Percentiles rank a stretch among this genome's conserved stretches.
phyloP scores from a whole-genome alignment of 2,888 invertebrate species.

The Leptogaster cylindrica region DNA sequence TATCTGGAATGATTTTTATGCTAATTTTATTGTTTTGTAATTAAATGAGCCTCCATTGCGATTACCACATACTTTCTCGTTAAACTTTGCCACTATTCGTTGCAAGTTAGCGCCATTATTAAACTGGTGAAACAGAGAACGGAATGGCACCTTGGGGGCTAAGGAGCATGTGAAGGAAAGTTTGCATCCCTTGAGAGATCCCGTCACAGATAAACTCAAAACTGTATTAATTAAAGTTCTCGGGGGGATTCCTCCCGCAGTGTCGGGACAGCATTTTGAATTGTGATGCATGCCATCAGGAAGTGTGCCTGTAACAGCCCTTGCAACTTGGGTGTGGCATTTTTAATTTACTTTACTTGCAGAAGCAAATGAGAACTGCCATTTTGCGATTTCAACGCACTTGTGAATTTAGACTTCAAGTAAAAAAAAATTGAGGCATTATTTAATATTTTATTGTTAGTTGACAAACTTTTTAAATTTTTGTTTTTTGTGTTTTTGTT shows the following conservation, averaged over 20 bases:
- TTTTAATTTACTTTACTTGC: slow-evolving; percentile 25
- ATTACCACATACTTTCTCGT: slow-evolving; percentile 37
- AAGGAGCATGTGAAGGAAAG: neutral
- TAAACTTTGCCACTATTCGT: slow-evolving; percentile 34
- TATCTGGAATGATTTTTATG: slow-evolving; percentile 34
- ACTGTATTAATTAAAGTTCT: slow-evolving; percentile 38
- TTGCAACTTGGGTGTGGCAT: slow-evolving; percentile 24
- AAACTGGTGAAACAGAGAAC: neutral
- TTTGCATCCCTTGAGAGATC: slow-evolving; percentile 9
- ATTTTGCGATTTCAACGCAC: too few species aligned
- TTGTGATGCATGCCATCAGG: slow-evolving; percentile 22
- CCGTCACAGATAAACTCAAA: slow-evolving; percentile 30
- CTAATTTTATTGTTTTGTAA: slow-evolving; percentile 38
- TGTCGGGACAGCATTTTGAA: neutral
- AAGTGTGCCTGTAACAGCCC: slow-evolving; percentile 13
- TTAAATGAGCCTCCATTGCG: slow-evolving; percentile 33
- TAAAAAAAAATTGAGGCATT: too few species aligned
- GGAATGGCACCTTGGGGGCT: neutral
- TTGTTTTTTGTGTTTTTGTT: too few species aligned
- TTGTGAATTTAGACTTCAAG: too few species aligned
- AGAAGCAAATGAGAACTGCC: too few species aligned
- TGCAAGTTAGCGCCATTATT: slow-evolving; percentile 15
- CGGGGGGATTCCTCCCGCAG: neutral
- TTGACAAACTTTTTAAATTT: too few species aligned
- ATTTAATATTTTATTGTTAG: too few species aligned